These are phyloP conservation scores for Lamellibrachia satsuma DNA, from an alignment of 2,888 invertebrate species.

Conservation along the genomic window DNA sequence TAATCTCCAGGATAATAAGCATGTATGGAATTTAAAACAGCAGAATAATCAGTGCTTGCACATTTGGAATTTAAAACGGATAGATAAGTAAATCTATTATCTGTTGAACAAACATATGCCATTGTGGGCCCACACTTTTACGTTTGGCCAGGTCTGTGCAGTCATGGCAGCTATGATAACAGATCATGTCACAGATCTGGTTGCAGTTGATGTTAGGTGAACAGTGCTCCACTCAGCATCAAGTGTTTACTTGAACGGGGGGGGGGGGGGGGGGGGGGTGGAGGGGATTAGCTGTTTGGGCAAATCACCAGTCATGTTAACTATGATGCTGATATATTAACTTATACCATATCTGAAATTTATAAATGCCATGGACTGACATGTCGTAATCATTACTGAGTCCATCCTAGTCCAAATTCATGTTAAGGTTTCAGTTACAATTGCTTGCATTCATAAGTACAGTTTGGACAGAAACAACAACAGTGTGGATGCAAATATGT, in stretches of 20 bases:
- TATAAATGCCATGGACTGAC: not conserved
- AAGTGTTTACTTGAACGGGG: not conserved
- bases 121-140: conserved; percentile 3
- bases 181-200: not conserved
- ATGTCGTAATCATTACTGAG: not conserved
- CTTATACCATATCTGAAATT: not conserved
- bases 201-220: conserved; percentile 3
- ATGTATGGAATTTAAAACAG: not conserved
- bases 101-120: not conserved
- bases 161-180: conserved; percentile 5
- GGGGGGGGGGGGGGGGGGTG: not conserved
- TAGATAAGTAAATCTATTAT: not conserved
- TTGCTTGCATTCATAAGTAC: not conserved
- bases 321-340: not conserved
- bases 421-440: not conserved
- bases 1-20: not conserved
- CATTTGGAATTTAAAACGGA: not conserved
- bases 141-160: not conserved
- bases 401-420: not conserved
- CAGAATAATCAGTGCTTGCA: not conserved
- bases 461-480: not conserved
- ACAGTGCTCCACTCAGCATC: not conserved
- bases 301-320: not conserved
- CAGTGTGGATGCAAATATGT: not conserved
- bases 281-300: not conserved